Evolutionary conservation across 1,140 invertebrate species (phyloP).

Genomic region (Antheraea mylitta): DNA sequence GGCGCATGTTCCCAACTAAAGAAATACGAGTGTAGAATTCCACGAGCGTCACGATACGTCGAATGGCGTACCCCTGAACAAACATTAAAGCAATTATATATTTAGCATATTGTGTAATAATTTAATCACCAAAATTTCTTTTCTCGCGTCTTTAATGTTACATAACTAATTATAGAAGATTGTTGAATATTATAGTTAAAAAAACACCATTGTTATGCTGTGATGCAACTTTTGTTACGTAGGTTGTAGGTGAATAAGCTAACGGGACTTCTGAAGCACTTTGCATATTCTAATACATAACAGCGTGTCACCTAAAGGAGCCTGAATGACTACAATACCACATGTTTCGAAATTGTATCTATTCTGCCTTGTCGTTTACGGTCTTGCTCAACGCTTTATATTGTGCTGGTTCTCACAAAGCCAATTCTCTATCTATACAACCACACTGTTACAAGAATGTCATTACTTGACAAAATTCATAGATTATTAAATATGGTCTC

Average conservation of each 20-base stretch:
- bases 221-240: conserved; percentile 4
- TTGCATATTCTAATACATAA: conserved; percentile 25
- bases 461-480: not conserved
- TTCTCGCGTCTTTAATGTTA: not conserved
- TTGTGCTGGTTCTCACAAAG: conserved; percentile 37
- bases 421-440: not conserved
- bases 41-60: conserved; percentile 90
- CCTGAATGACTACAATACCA: conserved; percentile 37
- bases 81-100: not conserved
- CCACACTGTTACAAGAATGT: not conserved
- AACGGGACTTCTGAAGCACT: conserved; percentile 32
- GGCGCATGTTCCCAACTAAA: conserved; percentile 95
- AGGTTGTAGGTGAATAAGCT: conserved; percentile 9
- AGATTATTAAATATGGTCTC: not conserved
- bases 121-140: not conserved
- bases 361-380: conserved; percentile 39
- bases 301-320: conserved; percentile 34
- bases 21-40: conserved; percentile 94
- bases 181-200: not conserved
- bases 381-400: conserved; percentile 37
- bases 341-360: conserved; percentile 46
- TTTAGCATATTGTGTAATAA: not conserved
- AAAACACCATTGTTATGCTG: not conserved
- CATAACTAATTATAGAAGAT: not conserved
- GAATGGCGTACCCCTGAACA: conserved; percentile 89